Conservation (phyloP, 2,888 invertebrate genomes). For the Boloria selene region DNA sequence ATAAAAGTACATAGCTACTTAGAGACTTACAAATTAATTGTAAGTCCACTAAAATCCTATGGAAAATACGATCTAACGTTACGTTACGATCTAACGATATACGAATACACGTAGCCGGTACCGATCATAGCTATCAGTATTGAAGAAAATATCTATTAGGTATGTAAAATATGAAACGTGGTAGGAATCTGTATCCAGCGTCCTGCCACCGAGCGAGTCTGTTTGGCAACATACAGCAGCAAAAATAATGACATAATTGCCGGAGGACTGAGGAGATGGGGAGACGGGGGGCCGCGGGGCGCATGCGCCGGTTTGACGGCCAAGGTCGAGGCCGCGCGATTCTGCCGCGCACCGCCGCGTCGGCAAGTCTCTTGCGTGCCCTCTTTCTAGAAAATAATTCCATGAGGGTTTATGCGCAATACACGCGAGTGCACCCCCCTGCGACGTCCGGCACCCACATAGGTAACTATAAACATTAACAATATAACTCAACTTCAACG, state of each 20-base stretch:
- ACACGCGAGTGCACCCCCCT: constrained; percentile 57
- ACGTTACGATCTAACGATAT: no score
- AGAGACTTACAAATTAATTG: no score
- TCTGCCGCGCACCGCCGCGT: constrained; percentile 79
- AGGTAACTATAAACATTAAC: constrained; percentile 54
- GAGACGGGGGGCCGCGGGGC: constrained; percentile 61
- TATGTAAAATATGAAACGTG: constrained; percentile 35
- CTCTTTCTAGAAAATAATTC: constrained; percentile 64
- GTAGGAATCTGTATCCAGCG: constrained; percentile 48
- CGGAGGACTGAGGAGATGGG: constrained; percentile 48
- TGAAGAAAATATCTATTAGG: neutral
- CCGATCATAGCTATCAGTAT: no score
- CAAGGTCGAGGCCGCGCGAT: constrained; percentile 80
- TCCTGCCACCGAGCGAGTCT: constrained; percentile 59
- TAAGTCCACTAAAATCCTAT: no score
- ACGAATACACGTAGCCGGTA: no score
- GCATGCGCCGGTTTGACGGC: constrained; percentile 82
- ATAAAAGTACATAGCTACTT: no score
- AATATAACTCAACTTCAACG: neutral
- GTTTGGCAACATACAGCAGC: constrained; percentile 73
- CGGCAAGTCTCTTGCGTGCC: constrained; percentile 68
- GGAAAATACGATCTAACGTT: no score
- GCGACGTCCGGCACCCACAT: constrained; percentile 37
- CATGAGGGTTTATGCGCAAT: constrained; percentile 64
- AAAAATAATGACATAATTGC: constrained; percentile 81